A percentile compares a stretch with the other conserved stretches of the same genome.
Conservation (phyloP, 2,797 vertebrate genomes). For the Takifugu rubripes region DNA sequence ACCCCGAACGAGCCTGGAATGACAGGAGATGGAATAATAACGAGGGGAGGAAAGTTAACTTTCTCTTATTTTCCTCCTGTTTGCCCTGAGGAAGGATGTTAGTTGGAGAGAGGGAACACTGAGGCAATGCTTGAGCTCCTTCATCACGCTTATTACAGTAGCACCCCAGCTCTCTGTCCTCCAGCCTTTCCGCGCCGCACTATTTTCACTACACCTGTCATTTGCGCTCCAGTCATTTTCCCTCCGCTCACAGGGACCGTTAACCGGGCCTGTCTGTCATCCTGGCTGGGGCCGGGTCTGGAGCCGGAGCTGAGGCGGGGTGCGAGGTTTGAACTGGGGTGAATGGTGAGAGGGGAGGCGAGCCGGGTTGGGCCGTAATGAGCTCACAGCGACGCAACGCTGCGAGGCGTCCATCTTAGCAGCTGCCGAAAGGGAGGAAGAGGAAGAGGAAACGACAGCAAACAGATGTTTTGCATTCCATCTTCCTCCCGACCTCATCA, state of each 20-base stretch:
- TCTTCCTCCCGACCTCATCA: constrained; percentile 49
- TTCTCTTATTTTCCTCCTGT: constrained; percentile 67
- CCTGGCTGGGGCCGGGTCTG: constrained; percentile 59
- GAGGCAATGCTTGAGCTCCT: constrained; percentile 67
- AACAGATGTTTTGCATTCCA: constrained; percentile 48
- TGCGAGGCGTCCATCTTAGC: constrained; percentile 72
- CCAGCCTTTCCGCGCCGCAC: constrained; percentile 73
- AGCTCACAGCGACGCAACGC: constrained; percentile 63
- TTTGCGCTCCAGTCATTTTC: constrained; percentile 81
- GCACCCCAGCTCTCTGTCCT: constrained; percentile 68
- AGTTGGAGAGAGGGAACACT: constrained; percentile 65
- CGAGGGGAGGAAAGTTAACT: constrained; percentile 61
- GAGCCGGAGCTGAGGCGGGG: constrained; percentile 45
- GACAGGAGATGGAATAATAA: background rate
- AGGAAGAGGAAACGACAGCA: constrained; percentile 39
- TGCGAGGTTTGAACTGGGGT: constrained; percentile 58
- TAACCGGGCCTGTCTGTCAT: constrained; percentile 79
- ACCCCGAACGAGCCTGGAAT: constrained; percentile 6
- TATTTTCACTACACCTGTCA: constrained; percentile 84
- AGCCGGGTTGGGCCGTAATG: constrained; percentile 61
- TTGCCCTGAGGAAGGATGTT: constrained; percentile 69
- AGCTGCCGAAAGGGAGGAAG: constrained; percentile 44
- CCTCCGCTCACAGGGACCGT: constrained; percentile 72
- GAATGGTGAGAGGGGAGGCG: constrained; percentile 42
- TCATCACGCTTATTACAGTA: constrained; percentile 71